Percentiles rank a stretch among this genome's conserved stretches.
Conservation (phyloP, 2,797 vertebrate genomes). For the Threskiornis aethiopicus region DNA sequence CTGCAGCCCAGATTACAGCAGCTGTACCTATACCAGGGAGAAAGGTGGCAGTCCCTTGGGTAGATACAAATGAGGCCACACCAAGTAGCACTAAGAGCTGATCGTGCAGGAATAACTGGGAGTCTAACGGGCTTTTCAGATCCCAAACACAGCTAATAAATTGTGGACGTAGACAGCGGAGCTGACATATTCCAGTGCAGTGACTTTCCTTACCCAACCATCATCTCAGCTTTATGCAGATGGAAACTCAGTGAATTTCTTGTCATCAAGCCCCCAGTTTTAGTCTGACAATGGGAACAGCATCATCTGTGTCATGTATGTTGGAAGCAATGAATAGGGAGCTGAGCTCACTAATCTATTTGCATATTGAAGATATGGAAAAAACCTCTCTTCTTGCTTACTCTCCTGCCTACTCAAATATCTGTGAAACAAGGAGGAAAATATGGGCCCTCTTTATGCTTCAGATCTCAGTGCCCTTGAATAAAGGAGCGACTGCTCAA, state of each 20-base stretch:
- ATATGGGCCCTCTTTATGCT: neutral
- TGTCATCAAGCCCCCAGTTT: slow-evolving; percentile 45
- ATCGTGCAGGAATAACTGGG: neutral
- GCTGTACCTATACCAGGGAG: neutral
- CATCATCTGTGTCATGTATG: slow-evolving; percentile 61
- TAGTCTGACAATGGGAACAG: slow-evolving; percentile 53
- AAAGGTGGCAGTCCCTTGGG: neutral
- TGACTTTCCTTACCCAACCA: neutral
- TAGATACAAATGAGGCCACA: neutral
- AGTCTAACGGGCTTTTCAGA: neutral
- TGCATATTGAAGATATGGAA: slow-evolving; percentile 51
- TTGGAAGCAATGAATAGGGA: slow-evolving; percentile 55
- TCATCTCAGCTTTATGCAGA: slow-evolving; percentile 12
- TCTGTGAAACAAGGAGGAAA: slow-evolving; percentile 22
- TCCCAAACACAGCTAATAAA: neutral
- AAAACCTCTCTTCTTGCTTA: slow-evolving; percentile 25
- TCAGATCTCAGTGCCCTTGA: neutral
- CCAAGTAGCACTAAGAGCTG: neutral
- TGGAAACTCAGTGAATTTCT: slow-evolving; percentile 12
- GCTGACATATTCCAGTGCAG: neutral
- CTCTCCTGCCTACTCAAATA: slow-evolving; percentile 44
- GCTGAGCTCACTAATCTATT: slow-evolving; percentile 49
- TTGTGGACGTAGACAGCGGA: neutral
- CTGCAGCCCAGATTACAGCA: neutral
- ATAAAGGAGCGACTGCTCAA: neutral